Conservation (phyloP, 2,888 invertebrate genomes). For the Lithophane socia region DNA sequence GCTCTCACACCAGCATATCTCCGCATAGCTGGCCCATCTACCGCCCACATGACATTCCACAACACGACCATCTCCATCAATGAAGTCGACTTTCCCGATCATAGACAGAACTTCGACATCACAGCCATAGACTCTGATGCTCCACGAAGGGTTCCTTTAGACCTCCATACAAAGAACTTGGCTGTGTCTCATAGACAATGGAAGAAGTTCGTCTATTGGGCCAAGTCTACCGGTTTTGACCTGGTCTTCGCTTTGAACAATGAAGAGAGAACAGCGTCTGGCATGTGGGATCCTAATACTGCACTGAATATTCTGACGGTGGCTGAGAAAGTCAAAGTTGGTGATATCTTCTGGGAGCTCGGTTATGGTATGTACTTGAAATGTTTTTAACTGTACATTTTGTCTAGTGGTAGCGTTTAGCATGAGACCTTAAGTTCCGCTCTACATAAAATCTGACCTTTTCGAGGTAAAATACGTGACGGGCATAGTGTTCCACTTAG, state of each 20-base stretch:
- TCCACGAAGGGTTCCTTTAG: constrained; percentile 38
- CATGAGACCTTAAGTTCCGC: not conserved
- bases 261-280: constrained; percentile 84
- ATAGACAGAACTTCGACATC: constrained; percentile 45
- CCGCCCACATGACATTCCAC: constrained; percentile 85
- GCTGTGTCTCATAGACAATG: constrained; percentile 77
- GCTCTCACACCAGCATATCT: constrained; percentile 93
- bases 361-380: constrained; percentile 90
- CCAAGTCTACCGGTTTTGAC: constrained; percentile 90
- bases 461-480: not conserved
- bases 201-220: constrained; percentile 87
- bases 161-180: constrained; percentile 56
- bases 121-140: constrained; percentile 51
- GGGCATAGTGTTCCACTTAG: no score
- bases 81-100: constrained; percentile 60
- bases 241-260: constrained; percentile 93
- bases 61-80: constrained; percentile 81
- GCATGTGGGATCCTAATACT: constrained; percentile 93
- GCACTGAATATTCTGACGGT: constrained; percentile 92
- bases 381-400: no score
- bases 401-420: no score
- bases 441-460: no score
- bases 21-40: constrained; percentile 93
- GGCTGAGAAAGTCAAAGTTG: constrained; percentile 91
- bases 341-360: constrained; percentile 93